These are phyloP conservation scores for Rhyacophila brunnea DNA, from an alignment of 1,140 invertebrate species.

Conservation along the genomic window DNA sequence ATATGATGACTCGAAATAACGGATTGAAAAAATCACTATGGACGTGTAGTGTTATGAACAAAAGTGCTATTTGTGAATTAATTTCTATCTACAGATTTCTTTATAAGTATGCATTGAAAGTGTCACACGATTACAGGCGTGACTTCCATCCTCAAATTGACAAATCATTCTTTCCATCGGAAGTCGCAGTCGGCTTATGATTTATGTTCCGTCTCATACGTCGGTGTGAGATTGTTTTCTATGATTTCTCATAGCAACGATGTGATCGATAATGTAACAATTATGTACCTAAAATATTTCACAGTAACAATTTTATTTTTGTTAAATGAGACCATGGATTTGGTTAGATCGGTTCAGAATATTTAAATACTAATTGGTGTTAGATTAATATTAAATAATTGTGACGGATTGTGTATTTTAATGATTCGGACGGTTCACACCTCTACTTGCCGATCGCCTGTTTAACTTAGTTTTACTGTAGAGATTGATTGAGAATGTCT, in stretches of 20 bases:
- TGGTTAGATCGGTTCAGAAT: constrained; percentile 15
- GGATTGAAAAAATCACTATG: too few relatives aligned
- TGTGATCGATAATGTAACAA: constrained; percentile 12
- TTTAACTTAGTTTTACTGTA: not conserved
- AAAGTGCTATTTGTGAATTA: constrained; percentile 31
- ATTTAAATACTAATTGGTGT: constrained; percentile 24
- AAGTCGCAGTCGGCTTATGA: not conserved
- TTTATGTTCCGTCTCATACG: not conserved
- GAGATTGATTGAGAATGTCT: constrained; percentile 3
- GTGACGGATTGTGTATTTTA: constrained; percentile 25
- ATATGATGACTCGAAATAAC: not conserved
- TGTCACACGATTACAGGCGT: not conserved
- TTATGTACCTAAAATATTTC: constrained; percentile 8
- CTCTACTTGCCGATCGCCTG: constrained; percentile 5
- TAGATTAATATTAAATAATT: constrained; percentile 29
- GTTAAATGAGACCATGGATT: constrained; percentile 6
- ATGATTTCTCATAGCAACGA: not conserved
- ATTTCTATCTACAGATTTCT: too few relatives aligned
- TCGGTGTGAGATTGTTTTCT: not conserved
- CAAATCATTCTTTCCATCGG: not conserved
- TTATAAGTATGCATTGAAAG: not conserved
- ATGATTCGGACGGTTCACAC: constrained; percentile 9
- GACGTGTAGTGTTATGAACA: constrained; percentile 26
- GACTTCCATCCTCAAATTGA: not conserved
- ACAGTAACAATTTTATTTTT: constrained; percentile 8